Evolutionary conservation across 2,888 invertebrate species (phyloP), one percentile per base, ranked within the genome.

Genomic region (Galerucella pusilla): DNA sequence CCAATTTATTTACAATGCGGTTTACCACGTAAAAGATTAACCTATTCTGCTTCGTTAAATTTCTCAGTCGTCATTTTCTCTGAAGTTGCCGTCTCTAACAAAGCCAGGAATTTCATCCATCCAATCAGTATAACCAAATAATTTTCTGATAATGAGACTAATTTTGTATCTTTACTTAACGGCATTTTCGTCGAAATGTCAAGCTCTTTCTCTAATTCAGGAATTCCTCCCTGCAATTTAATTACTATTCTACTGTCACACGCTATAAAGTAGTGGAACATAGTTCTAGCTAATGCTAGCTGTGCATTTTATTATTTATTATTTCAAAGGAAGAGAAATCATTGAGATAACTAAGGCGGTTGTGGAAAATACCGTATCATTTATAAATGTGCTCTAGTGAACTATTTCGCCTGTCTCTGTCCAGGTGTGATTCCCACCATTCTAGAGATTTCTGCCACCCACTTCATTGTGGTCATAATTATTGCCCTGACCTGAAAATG

Each of bases 111-210:
- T 61, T 69, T 69, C 49, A 69, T 69, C 61, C 61, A 49, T 20
- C 69, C 69, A 69, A 69, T 69, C 61, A 69, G 61, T 69, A 49
- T 61, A 69, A 61, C 61, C 49, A 69, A 69, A 69, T 69, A 69
- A 69, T 61, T 69, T 69, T 45, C 61, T 61, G 69, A 69, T 69
- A 69, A 69, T 69, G 49, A 69, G 69, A 61, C 61, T 61, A 69
- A 69, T 69, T 25, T 20, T 69, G 61, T 60, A 57, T 35, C 67
- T 67, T 67, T 67, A 68, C 68, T 68, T n/a, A 59, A 59, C 20
- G 68, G 57, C 54, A 67, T 28, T 54, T 67, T 66, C 66, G 12
- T 52, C 20, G 28, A 66, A 49, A 66, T 45, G 66, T 52, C 49
- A 49, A 12, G 20, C 7, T 28, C 66, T 16, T 66, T 35, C 52